These are phyloP conservation scores for Drosophila meridiana DNA, from an alignment of 2,888 invertebrate species.

Conservation along the genomic window DNA sequence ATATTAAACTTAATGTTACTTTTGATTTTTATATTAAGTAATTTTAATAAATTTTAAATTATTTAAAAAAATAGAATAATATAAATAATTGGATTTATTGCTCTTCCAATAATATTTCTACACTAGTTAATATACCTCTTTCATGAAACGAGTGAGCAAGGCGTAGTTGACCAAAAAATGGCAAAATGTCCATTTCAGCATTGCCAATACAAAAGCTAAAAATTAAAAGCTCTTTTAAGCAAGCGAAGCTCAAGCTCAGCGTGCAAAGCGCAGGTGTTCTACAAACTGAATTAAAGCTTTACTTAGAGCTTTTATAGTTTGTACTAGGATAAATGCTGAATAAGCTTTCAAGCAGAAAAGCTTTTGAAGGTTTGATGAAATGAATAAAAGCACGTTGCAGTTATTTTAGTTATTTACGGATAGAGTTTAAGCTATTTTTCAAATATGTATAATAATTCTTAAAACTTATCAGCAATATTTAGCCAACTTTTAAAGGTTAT, in stretches of 20 bases:
- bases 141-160: not conserved
- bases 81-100: too few relatives aligned
- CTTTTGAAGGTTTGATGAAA: not conserved
- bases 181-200: not conserved
- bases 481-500: too few relatives aligned
- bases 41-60: not conserved
- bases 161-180: not conserved
- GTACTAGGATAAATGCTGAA: constrained; percentile 15
- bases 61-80: too few relatives aligned
- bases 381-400: not conserved
- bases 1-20: not conserved
- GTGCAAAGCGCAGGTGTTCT: constrained; percentile 3
- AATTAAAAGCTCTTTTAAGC: not conserved
- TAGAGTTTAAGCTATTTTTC: too few relatives aligned
- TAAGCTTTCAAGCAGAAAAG: not conserved
- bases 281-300: not conserved
- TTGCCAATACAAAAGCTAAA: constrained; percentile 18
- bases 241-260: constrained; percentile 17
- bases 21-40: not conserved
- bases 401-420: not conserved
- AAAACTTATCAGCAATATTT: too few relatives aligned
- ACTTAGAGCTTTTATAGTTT: constrained; percentile 5
- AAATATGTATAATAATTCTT: too few relatives aligned
- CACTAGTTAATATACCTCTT: not conserved
- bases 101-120: too few relatives aligned